Conservation (phyloP, 2,888 invertebrate species). For the Cosmia trapezina region DNA sequence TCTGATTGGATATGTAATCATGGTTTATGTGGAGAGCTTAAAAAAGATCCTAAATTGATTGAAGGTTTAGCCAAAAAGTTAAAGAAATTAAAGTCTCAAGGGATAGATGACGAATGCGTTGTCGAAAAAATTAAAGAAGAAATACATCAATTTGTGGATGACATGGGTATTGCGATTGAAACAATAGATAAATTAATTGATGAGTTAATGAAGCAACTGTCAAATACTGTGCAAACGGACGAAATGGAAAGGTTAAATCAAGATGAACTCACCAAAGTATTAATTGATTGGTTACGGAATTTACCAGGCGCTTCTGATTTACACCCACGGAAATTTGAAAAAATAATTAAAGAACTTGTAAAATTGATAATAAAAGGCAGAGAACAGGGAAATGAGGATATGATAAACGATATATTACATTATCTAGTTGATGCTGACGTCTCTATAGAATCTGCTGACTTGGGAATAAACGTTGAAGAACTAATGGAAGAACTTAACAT, state of each 20-base stretch:
- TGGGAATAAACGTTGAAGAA: slow-evolving; percentile 38
- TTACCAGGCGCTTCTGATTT: slow-evolving; percentile 38
- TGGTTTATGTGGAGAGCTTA: slow-evolving; percentile 15
- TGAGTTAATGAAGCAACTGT: slow-evolving; percentile 41
- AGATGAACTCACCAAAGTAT: slow-evolving; percentile 54
- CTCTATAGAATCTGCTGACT: slow-evolving; percentile 12
- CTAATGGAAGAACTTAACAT: slow-evolving; percentile 25
- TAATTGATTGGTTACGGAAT: slow-evolving; percentile 64
- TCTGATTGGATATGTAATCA: slow-evolving; percentile 52
- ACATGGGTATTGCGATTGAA: slow-evolving; percentile 20
- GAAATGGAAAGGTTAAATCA: slow-evolving; percentile 27
- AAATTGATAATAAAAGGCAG: slow-evolving; percentile 19
- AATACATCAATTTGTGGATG: slow-evolving; percentile 32
- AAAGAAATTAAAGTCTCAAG: slow-evolving; percentile 48
- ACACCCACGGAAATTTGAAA: slow-evolving; percentile 17
- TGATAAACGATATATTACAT: slow-evolving; percentile 30
- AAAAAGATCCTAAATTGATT: slow-evolving; percentile 35
- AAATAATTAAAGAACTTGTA: slow-evolving; percentile 31
- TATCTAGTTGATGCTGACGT: slow-evolving; percentile 20
- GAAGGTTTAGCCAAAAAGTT: slow-evolving; percentile 60
- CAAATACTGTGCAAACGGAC: slow-evolving; percentile 19
- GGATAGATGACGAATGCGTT: slow-evolving; percentile 45
- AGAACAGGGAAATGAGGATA: slow-evolving; percentile 21
- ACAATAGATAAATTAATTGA: slow-evolving; percentile 36
- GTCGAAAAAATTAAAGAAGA: slow-evolving; percentile 42